Evolutionary conservation across 1,140 invertebrate species (phyloP).

Genomic region (Aphelenchoides fujianensis): DNA sequence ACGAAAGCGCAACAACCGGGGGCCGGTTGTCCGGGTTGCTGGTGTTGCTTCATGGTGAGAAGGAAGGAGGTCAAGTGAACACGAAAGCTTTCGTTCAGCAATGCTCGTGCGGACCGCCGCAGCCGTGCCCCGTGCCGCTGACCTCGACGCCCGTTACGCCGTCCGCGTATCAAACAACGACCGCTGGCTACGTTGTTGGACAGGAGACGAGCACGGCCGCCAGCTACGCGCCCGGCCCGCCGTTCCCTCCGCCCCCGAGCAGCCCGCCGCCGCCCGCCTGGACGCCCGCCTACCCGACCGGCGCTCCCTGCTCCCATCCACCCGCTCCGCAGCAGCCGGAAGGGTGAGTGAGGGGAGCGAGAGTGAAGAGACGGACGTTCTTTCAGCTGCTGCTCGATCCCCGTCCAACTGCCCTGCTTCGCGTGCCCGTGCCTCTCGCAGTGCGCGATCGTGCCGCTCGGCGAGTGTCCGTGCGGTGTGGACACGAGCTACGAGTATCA

Average conservation of each 20-base stretch:
- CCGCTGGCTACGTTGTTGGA: no score
- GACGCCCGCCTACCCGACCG: no score
- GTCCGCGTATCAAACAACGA: no score
- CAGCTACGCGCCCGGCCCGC: no score
- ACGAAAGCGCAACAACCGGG: neutral
- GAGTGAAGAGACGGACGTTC: no score
- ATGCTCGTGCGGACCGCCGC: neutral
- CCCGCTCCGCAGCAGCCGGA: no score
- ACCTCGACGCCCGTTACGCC: no score
- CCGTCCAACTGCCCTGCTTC: neutral
- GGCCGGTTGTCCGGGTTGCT: neutral
- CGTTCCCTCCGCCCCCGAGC: no score
- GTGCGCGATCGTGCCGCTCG: conserved; percentile 7
- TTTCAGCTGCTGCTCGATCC: neutral
- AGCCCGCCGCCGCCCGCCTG: no score
- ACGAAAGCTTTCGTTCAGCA: neutral
- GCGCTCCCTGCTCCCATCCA: no score
- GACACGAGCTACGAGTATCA: conserved; percentile 1
- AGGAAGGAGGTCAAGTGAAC: neutral
- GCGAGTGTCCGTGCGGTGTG: neutral
- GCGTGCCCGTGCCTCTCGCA: conserved; percentile 13
- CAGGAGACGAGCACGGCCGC: no score
- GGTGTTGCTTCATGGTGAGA: neutral
- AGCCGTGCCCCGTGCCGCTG: neutral
- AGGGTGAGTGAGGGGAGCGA: no score